Conservation (phyloP, 30 jellyfish, hydroid and myxozoan species). For the Aurelia sp. region DNA sequence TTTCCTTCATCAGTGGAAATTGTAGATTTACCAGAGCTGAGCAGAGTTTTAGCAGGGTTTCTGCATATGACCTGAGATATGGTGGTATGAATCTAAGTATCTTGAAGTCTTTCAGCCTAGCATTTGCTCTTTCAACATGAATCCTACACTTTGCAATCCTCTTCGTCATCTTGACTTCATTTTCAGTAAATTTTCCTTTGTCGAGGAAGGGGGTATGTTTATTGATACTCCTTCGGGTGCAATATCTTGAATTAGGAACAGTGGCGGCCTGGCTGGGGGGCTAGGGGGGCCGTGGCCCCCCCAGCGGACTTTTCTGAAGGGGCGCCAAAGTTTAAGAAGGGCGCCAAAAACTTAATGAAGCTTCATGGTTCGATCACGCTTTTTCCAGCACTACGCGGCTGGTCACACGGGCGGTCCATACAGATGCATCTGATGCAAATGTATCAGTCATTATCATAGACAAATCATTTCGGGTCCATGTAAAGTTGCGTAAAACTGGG, state of each 20-base stretch:
- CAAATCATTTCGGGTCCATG: too few relatives aligned
- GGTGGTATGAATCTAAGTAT: conserved; percentile 19
- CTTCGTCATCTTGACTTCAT: conserved; percentile 18
- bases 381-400: too few relatives aligned
- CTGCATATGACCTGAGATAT: conserved; percentile 5
- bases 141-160: conserved; percentile 38
- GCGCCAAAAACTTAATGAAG: too few relatives aligned
- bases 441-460: too few relatives aligned
- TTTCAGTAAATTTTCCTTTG: conserved; percentile 6
- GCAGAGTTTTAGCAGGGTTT: conserved; percentile 17
- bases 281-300: too few relatives aligned
- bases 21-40: conserved; percentile 13
- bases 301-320: too few relatives aligned
- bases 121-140: conserved; percentile 43
- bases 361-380: too few relatives aligned
- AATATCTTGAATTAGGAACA: conserved; percentile 36
- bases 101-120: conserved; percentile 15
- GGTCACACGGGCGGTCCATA: too few relatives aligned
- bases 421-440: too few relatives aligned
- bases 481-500: too few relatives aligned
- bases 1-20: conserved; percentile 14
- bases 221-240: conserved; percentile 25
- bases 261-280: too few relatives aligned
- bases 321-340: too few relatives aligned
- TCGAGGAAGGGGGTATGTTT: conserved; percentile 24